phyloP scores from a whole-genome alignment of 2,113 vertebrate genomes.

The Mobula birostris region DNA sequence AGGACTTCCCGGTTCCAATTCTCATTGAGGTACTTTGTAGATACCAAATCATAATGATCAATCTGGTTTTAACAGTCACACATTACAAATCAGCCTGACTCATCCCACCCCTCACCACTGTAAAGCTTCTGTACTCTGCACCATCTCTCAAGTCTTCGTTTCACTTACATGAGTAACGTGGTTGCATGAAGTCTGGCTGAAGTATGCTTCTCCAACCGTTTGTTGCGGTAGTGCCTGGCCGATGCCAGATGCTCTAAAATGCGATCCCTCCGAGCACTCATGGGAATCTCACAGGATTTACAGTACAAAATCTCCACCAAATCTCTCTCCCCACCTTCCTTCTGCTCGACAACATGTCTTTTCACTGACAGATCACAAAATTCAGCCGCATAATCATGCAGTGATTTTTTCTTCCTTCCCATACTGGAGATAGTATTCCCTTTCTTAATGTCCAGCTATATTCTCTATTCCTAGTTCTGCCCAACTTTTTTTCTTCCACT shows the following conservation, averaged over 20 bases:
- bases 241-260: slow-evolving; percentile 50
- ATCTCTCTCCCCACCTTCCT: slow-evolving; percentile 41
- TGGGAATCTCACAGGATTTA: slow-evolving; percentile 49
- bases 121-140: not conserved
- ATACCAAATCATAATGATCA: not conserved
- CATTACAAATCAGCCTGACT: not conserved
- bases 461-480: not conserved
- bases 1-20: not conserved
- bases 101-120: not conserved
- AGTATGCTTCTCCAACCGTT: slow-evolving; percentile 45
- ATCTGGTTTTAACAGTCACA: not conserved
- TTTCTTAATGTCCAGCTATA: not conserved
- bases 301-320: slow-evolving; percentile 48
- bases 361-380: slow-evolving; percentile 47
- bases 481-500: not conserved
- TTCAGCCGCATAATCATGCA: slow-evolving; percentile 48
- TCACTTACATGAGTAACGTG: slow-evolving; percentile 46
- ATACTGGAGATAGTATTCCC: slow-evolving; percentile 19
- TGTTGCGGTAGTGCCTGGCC: slow-evolving; percentile 47
- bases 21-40: not conserved
- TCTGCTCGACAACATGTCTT: slow-evolving; percentile 43
- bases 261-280: slow-evolving; percentile 47
- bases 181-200: slow-evolving; percentile 39
- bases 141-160: slow-evolving; percentile 4
- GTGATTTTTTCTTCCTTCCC: slow-evolving; percentile 50